Evolutionary conservation across 2,888 invertebrate genomes (phyloP).

Genomic region (Aproaerema taeniolella): DNA sequence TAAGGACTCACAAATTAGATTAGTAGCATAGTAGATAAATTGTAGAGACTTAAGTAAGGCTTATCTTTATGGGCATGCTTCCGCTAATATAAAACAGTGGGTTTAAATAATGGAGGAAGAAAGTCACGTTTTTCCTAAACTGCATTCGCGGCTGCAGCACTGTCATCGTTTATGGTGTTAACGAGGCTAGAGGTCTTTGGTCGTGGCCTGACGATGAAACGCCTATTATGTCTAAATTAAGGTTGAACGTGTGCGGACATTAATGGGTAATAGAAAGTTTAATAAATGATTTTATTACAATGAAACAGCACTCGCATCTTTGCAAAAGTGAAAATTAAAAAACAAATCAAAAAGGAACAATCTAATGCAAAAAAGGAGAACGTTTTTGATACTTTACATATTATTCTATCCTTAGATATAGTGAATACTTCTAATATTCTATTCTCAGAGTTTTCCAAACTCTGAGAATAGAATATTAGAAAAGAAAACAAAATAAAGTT

Average conservation of each 20-base stretch:
- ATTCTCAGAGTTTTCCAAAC: too few relatives aligned
- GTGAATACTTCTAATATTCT: too few relatives aligned
- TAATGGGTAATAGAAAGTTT: too few relatives aligned
- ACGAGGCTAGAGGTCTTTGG: slow-evolving; percentile 51
- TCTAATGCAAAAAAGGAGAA: too few relatives aligned
- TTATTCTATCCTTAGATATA: too few relatives aligned
- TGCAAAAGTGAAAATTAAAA: too few relatives aligned
- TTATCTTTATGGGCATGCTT: slow-evolving; percentile 9
- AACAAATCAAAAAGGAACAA: too few relatives aligned
- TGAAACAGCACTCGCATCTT: too few relatives aligned
- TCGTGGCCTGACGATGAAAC: slow-evolving; percentile 39
- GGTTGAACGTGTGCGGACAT: slow-evolving; percentile 16
- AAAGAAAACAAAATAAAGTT: too few relatives aligned
- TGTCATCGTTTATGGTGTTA: slow-evolving; percentile 55
- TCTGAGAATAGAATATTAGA: too few relatives aligned
- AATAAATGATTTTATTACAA: too few relatives aligned
- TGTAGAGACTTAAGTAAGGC: slow-evolving; percentile 1
- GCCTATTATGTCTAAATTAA: slow-evolving; percentile 48
- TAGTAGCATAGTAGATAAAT: slow-evolving; percentile 1
- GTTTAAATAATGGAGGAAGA: slow-evolving; percentile 47
- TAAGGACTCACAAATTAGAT: slow-evolving; percentile 1
- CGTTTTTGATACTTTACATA: too few relatives aligned
- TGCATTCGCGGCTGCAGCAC: slow-evolving; percentile 48
- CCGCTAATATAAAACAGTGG: slow-evolving; percentile 31
- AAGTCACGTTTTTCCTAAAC: slow-evolving; percentile 55